Percentiles rank a stretch among this genome's conserved stretches.
Evolutionary conservation across 2,113 vertebrate genomes (phyloP).

Genomic region (Mesocricetus auratus): DNA sequence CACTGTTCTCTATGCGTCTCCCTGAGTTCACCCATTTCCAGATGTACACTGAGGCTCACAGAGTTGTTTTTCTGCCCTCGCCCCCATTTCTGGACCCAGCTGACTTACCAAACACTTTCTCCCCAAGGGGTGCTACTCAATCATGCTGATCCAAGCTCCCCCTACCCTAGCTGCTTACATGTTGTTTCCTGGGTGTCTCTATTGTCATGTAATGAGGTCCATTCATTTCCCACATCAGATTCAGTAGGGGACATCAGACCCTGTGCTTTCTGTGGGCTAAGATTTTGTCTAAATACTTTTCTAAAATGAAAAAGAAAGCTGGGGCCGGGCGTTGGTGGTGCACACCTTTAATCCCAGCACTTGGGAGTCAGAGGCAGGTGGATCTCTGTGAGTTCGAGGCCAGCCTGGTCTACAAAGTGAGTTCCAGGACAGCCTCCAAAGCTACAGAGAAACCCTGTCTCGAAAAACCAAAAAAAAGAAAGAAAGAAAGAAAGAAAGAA

Average conservation of each 20-base stretch:
- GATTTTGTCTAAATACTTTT: not conserved
- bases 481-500: too few relatives aligned
- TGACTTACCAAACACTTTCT: not conserved
- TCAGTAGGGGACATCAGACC: not conserved
- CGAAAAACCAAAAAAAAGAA: too few relatives aligned
- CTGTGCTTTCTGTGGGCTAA: not conserved
- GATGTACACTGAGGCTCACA: not conserved
- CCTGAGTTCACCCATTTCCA: not conserved
- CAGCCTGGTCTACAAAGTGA: too few relatives aligned
- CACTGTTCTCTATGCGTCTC: not conserved
- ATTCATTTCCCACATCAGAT: not conserved
- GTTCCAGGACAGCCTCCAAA: too few relatives aligned
- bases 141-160: not conserved
- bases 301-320: not conserved
- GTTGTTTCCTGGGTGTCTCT: not conserved
- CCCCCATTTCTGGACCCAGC: not conserved
- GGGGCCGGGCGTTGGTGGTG: too few relatives aligned
- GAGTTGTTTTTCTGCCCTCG: not conserved
- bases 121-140: not conserved
- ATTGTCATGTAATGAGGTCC: not conserved
- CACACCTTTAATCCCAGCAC: too few relatives aligned
- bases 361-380: too few relatives aligned
- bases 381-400: too few relatives aligned
- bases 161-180: not conserved
- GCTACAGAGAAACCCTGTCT: too few relatives aligned